Base-by-base conservation (phyloP, 2,113 vertebrate species). In the Mungos mungo region DNA sequence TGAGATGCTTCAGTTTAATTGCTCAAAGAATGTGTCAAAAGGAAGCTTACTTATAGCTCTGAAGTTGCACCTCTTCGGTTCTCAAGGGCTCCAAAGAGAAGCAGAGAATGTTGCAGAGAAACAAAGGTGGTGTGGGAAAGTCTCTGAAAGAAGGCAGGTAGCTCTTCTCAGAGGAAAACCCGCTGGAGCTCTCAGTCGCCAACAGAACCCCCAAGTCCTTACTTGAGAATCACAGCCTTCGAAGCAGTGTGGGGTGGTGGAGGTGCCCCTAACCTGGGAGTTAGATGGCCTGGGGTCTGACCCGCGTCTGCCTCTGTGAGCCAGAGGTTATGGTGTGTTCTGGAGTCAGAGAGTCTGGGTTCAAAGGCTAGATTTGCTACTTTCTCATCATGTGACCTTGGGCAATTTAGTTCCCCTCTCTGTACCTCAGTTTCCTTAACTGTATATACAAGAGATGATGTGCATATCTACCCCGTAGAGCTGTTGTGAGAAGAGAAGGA, bases 231-330 rank as follows among this genome's bases (percentile, higher is more conserved):
- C 47, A 63, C 8, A 74, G 63, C 7, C 14, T 92, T 76, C 2
- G 4, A 80, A 14, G 29, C 31, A 84, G 74, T 35, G 57, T 29
- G 31, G 29, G 38, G 21, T 68, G 31, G 45, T 12, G 54, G 47
- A 11, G 3, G 25, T 9, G 0, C 0, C 0, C 63, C 7, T 1
- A 5, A 4, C 31, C 10, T 19, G 68, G 45, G 33, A 25, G 23
- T 41, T 45, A 2, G 33, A 54, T 3, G 4, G n/a, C 23, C 29
- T 38, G 3, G 18, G 6, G 29, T 92, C 76, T 33, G 27, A 85
- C 10, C 15, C 14, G 7, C 18, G 8, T 38, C 31, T 35, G 60
- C 11, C 66, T 2, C 7, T 14, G 2, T 45, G 11, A 57, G 66
- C 12, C 21, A 29, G 45, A 4, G 1, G 14, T 71, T n/a, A 19